Evolutionary conservation across 2,888 invertebrate genomes (phyloP).

Genomic region (Sinohyriopsis cumingii): DNA sequence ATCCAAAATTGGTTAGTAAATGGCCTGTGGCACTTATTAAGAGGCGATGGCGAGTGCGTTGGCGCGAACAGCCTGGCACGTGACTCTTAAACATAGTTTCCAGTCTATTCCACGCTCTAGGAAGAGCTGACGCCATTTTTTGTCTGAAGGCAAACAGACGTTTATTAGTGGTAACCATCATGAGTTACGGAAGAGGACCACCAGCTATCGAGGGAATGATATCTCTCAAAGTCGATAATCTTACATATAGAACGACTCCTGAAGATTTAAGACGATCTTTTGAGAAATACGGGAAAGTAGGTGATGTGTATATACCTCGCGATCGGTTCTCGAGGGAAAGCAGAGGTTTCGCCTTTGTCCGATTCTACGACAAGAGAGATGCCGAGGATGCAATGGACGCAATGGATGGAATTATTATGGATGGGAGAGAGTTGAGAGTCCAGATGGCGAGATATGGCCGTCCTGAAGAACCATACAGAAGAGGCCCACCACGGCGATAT

Average conservation of each 20-base stretch:
- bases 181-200: conserved; percentile 64
- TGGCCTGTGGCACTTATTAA: no score
- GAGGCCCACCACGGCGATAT: conserved; percentile 74
- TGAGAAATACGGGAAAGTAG: conserved; percentile 96
- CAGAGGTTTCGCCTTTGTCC: conserved; percentile 97
- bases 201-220: conserved; percentile 83
- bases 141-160: no score
- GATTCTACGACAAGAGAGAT: conserved; percentile 90
- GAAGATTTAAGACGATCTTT: conserved; percentile 85
- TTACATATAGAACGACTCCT: conserved; percentile 97
- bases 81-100: no score
- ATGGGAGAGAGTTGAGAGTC: conserved; percentile 96
- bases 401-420: conserved; percentile 96
- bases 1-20: no score
- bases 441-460: conserved; percentile 98
- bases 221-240: conserved; percentile 96
- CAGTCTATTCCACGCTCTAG: no score
- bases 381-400: conserved; percentile 98
- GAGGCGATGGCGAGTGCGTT: no score
- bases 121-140: no score
- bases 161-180: conserved; percentile 11
- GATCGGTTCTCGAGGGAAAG: conserved; percentile 97
- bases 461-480: conserved; percentile 80
- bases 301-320: conserved; percentile 99
- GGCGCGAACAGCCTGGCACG: no score